Conservation (phyloP, 2,888 invertebrate species). For the Himalopsyche anomala region DNA sequence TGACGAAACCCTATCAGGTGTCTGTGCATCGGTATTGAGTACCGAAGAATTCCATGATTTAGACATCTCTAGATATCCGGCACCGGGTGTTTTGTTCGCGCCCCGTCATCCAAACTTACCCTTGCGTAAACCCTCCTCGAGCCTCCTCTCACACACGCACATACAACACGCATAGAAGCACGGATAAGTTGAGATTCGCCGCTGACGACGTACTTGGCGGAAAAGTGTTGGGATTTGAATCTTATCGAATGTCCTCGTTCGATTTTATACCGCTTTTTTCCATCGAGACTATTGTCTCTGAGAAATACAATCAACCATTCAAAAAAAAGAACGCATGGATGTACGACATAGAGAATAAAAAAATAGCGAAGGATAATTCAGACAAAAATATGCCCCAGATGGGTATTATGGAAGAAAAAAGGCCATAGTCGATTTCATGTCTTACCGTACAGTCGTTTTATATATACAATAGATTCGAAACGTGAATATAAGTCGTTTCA, state of each 20-base stretch:
- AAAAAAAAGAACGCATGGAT: background rate
- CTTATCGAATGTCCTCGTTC: slow-evolving; percentile 11
- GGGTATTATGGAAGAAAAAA: no score
- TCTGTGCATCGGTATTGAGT: background rate
- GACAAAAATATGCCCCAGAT: no score
- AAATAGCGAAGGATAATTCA: background rate
- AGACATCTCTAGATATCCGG: slow-evolving; percentile 32
- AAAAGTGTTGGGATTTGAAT: slow-evolving; percentile 26
- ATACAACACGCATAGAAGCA: background rate
- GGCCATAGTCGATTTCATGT: no score
- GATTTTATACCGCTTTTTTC: slow-evolving; percentile 3
- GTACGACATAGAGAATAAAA: background rate
- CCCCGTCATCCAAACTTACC: background rate
- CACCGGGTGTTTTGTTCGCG: slow-evolving; percentile 36
- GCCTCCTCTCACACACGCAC: slow-evolving; percentile 3
- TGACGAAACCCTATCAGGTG: no score
- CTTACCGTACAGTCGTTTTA: no score
- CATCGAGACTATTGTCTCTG: slow-evolving; percentile 22
- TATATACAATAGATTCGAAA: no score
- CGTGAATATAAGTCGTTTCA: no score
- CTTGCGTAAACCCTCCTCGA: slow-evolving; percentile 7
- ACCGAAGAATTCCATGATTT: background rate
- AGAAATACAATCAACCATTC: slow-evolving; percentile 30
- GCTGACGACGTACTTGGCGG: slow-evolving; percentile 20
- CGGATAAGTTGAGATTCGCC: slow-evolving; percentile 13